Percentiles rank a stretch among this genome's conserved stretches.
These are phyloP conservation scores for Synergus itoensis DNA, from an alignment of 2,888 invertebrate species.

Conservation along the genomic window DNA sequence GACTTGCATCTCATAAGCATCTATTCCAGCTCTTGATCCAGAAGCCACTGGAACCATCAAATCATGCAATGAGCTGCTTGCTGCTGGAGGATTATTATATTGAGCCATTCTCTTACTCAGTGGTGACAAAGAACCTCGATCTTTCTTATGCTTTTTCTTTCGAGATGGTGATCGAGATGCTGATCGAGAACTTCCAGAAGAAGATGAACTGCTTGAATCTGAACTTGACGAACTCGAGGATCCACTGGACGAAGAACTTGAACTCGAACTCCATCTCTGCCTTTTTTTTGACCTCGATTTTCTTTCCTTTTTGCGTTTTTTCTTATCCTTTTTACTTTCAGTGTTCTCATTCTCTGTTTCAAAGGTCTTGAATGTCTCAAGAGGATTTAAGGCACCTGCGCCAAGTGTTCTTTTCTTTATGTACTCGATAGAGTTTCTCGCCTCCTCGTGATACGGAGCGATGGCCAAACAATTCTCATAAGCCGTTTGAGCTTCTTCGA, in stretches of 20 bases:
- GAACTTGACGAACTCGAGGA: conserved; percentile 83
- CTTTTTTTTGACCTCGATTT: conserved; percentile 76
- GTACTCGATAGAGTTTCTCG: conserved; percentile 90
- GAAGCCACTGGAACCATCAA: conserved; percentile 78
- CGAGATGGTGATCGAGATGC: conserved; percentile 72
- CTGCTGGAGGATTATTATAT: conserved; percentile 86
- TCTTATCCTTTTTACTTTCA: conserved; percentile 76
- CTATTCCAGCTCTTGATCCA: conserved; percentile 77
- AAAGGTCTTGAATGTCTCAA: conserved; percentile 72
- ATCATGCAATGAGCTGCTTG: conserved; percentile 78
- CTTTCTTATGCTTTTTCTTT: conserved; percentile 80
- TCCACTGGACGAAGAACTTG: conserved; percentile 85
- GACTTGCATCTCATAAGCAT: conserved; percentile 85
- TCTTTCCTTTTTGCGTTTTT: conserved; percentile 77
- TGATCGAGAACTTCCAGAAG: conserved; percentile 75
- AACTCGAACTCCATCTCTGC: conserved; percentile 80
- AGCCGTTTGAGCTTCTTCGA: conserved; percentile 90
- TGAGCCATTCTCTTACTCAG: conserved; percentile 91
- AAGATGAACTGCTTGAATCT: conserved; percentile 81
- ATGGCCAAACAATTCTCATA: conserved; percentile 91
- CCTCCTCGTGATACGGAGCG: conserved; percentile 93
- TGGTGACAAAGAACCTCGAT: conserved; percentile 87
- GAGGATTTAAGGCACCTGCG: conserved; percentile 64
- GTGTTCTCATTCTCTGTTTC: conserved; percentile 71
- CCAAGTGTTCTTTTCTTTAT: conserved; percentile 84